These are phyloP conservation scores for Cryptus armator DNA, from an alignment of 2,888 invertebrate genomes.

Conservation along the genomic window DNA sequence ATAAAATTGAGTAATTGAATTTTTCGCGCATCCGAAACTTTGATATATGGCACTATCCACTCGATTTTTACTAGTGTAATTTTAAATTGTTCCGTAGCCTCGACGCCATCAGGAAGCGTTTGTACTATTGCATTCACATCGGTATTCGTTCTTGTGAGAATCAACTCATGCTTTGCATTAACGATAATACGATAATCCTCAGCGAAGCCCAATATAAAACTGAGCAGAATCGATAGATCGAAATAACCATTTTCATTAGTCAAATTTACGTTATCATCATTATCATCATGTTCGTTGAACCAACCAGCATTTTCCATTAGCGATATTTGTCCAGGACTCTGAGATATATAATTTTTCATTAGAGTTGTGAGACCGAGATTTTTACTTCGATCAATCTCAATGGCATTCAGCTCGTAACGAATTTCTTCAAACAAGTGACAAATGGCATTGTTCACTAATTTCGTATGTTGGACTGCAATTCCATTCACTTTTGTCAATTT, in stretches of 20 bases:
- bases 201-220: slow-evolving; percentile 77
- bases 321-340: slow-evolving; percentile 72
- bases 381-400: slow-evolving; percentile 76
- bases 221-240: slow-evolving; percentile 78
- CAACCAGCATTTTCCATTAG: slow-evolving; percentile 75
- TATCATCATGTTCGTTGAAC: slow-evolving; percentile 35
- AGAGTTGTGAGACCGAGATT: slow-evolving; percentile 78
- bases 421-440: slow-evolving; percentile 78
- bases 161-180: slow-evolving; percentile 69
- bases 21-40: slow-evolving; percentile 61
- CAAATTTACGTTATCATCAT: slow-evolving; percentile 11
- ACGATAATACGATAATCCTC: slow-evolving; percentile 63
- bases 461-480: slow-evolving; percentile 9
- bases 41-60: slow-evolving; percentile 67
- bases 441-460: slow-evolving; percentile 58
- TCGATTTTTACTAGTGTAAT: slow-evolving; percentile 68
- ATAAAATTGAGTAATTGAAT: slow-evolving; percentile 65
- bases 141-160: slow-evolving; percentile 76
- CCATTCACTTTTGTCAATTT: slow-evolving; percentile 14
- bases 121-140: slow-evolving; percentile 75
- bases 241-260: slow-evolving; percentile 71
- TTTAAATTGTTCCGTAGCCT: slow-evolving; percentile 73
- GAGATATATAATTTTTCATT: slow-evolving; percentile 79
- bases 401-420: slow-evolving; percentile 79
- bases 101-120: slow-evolving; percentile 24